phyloP scores from a whole-genome alignment of 2,888 invertebrate genomes.

The Crioceris asparagi region DNA sequence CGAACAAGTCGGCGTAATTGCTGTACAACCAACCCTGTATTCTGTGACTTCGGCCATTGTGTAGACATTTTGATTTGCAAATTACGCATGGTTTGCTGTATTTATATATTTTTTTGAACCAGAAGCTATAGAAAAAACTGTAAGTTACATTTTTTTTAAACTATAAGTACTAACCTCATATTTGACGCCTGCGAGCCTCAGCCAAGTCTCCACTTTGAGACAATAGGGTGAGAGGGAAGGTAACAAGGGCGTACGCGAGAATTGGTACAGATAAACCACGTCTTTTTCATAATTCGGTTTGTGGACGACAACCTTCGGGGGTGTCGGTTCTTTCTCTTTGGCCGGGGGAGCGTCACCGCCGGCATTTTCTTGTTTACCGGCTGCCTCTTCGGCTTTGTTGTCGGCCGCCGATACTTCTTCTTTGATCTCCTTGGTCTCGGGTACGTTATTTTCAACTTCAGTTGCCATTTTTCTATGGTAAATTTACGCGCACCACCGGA shows the following conservation, averaged over 20 bases:
- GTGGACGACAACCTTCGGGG: constrained; percentile 71
- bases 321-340: constrained; percentile 51
- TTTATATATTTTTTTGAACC: no score
- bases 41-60: no score
- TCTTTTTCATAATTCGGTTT: constrained; percentile 86
- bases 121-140: no score
- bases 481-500: constrained; percentile 1
- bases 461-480: constrained; percentile 50
- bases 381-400: constrained; percentile 41
- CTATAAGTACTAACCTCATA: constrained; percentile 93
- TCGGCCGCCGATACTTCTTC: constrained; percentile 40
- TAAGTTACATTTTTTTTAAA: no score
- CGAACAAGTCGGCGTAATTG: no score
- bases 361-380: constrained; percentile 38
- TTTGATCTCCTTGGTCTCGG: constrained; percentile 46
- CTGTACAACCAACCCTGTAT: no score
- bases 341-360: constrained; percentile 39
- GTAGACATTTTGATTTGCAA: no score
- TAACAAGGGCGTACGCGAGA: constrained; percentile 78
- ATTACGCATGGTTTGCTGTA: no score
- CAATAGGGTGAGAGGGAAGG: constrained; percentile 89
- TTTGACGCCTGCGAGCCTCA: constrained; percentile 80
- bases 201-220: constrained; percentile 93
- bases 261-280: constrained; percentile 88
- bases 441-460: constrained; percentile 62